Evolutionary conservation across 2,113 vertebrate genomes (phyloP), one percentile per base, ranked within the genome.

Genomic region (Sebastes schlegelii): DNA sequence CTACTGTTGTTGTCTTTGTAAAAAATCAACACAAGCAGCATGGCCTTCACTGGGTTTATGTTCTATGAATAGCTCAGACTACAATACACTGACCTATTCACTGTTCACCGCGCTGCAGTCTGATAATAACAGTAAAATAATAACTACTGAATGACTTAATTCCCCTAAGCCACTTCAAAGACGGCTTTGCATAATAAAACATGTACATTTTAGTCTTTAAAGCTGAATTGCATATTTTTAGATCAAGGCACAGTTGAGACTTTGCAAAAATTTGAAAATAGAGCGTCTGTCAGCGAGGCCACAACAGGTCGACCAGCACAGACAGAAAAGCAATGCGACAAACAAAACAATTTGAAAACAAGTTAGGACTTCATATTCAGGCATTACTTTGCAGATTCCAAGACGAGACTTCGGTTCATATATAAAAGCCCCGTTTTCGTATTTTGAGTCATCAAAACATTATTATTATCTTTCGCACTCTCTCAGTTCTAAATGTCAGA

Each of bases 401-500:
- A 69, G 52, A 81, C n/a, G 72, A 74, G 45, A 14, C 52, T 69
- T 70, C 43, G 43, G 34, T 71, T 77, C 42, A 52, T 62, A 21
- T 68, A 77, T 77, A 10, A 79, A 68, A 57, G 45, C 51, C 64
- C 70, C 2, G 13, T 78, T 88, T 70, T 43, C 40, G 8, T 55
- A 54, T 80, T 89, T 84, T 79, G 73, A 81, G 46, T 78, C 65
- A 89, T 91, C 74, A 85, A 52, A 88, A 88, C 16, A 86, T 91
- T 79, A 91, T 89, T 79, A 87, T 91, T 86, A 87, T 90, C 76
- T 89, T 70, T 45, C n/a, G 21, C 40, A 71, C 72, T 61, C 45
- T 74, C 67, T 76, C 40, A 52, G 60, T 86, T 91, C 67, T 84
- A 93, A 93, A 93, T 92, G 90, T 91, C 90, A 91, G 85, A 86